Evolutionary conservation across 64 coral and sea anemone genomes (phyloP).

Genomic region (Catalaphyllia jardinei): DNA sequence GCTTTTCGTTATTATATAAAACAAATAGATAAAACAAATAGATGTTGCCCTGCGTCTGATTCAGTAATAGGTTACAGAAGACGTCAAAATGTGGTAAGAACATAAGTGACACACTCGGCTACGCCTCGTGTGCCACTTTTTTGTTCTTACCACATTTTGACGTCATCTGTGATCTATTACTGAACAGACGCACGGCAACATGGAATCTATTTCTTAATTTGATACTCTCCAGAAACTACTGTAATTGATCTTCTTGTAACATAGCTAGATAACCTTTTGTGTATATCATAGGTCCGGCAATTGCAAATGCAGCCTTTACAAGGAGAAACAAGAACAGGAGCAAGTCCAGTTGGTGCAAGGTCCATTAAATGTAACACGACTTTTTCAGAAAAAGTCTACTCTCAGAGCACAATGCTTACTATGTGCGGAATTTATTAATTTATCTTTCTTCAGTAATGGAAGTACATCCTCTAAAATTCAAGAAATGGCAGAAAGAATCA

Average conservation of each 20-base stretch:
- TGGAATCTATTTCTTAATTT: too few relatives aligned
- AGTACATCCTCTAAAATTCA: slow-evolving; percentile 7
- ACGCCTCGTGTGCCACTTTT: too few relatives aligned
- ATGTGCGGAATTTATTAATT: neutral
- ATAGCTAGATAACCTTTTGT: too few relatives aligned
- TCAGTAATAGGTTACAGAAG: too few relatives aligned
- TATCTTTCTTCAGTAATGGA: neutral
- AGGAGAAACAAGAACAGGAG: slow-evolving; percentile 57
- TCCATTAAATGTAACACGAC: neutral
- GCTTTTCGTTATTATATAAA: too few relatives aligned
- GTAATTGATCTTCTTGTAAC: neutral
- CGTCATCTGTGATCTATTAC: too few relatives aligned
- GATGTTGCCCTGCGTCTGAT: too few relatives aligned
- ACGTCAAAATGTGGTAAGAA: too few relatives aligned
- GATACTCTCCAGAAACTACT: neutral
- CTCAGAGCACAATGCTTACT: neutral
- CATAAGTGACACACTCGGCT: too few relatives aligned
- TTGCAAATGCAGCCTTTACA: slow-evolving; percentile 66
- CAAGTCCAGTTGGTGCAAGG: neutral
- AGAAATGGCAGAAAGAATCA: slow-evolving; percentile 48
- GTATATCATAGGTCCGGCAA: slow-evolving; percentile 48
- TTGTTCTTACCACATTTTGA: too few relatives aligned
- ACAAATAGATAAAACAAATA: too few relatives aligned
- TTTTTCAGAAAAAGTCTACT: neutral
- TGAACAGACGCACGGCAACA: too few relatives aligned